A percentile compares a stretch with the other conserved stretches of the same genome.
These are phyloP conservation scores for Trachelus stipa DNA, from an alignment of 2,888 invertebrate species.

Conservation along the genomic window DNA sequence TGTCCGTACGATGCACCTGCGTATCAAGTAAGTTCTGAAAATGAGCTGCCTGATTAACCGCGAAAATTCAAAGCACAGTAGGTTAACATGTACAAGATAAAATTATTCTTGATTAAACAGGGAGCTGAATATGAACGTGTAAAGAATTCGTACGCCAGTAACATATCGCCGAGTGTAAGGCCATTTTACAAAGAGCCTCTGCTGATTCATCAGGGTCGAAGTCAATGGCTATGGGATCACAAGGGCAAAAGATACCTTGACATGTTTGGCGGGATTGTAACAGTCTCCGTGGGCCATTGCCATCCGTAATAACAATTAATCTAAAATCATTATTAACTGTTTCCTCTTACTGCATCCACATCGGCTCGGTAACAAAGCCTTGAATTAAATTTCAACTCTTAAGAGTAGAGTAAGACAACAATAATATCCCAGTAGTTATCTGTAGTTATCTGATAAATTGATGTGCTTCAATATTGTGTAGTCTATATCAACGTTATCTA, in stretches of 20 bases:
- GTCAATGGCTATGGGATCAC: constrained; percentile 94
- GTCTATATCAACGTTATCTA: not conserved
- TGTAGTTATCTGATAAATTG: not conserved
- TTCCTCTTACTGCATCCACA: not conserved
- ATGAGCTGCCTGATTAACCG: not conserved
- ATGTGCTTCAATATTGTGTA: not conserved
- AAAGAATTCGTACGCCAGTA: constrained; percentile 70
- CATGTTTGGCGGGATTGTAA: constrained; percentile 96
- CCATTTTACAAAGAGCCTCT: constrained; percentile 87
- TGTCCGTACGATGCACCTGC: constrained; percentile 34
- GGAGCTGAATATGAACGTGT: constrained; percentile 75
- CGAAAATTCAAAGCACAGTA: not conserved
- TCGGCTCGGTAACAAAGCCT: not conserved
- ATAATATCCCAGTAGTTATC: not conserved
- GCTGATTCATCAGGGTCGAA: constrained; percentile 85
- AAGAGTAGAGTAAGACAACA: not conserved
- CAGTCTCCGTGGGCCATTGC: constrained; percentile 96
- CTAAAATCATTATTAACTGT: not conserved
- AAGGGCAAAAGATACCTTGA: constrained; percentile 90
- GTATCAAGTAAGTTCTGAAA: constrained; percentile 35
- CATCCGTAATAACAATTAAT: constrained; percentile 84
- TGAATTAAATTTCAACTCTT: not conserved
- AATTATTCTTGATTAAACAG: constrained; percentile 52
- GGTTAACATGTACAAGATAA: not conserved
- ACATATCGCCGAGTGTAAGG: constrained; percentile 78